Base-by-base conservation (phyloP, 1,140 invertebrate species). In the Drosophila micromelanica region DNA sequence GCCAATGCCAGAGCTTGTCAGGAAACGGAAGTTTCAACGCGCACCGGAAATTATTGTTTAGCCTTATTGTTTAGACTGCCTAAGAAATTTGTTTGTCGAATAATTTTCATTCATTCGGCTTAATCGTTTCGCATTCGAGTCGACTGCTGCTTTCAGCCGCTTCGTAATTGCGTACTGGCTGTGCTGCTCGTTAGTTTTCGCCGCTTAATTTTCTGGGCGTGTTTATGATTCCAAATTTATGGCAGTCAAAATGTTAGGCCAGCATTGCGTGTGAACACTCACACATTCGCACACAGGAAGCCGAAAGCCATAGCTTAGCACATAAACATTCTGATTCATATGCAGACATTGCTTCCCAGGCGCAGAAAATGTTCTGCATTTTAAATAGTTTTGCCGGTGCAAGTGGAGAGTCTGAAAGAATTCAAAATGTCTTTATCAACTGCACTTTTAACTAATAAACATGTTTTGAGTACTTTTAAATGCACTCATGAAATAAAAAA, bases 21-120 rank as follows among this genome's bases (percentile, higher is more conserved):
- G 80, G 82, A 87, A 87, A 55, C 82, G 82, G 82, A 87, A 87
- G 82, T 87, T 87, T 87, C 82, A 87, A 79, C 78, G 82, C 78
- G 63, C 78, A 64, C 72, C 82, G 82, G 82, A 87, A 87, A 87
- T 87, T 87, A 87, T 87, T 87, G 82, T 87, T 87, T 81, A 87
- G 82, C 78, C 68, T 81, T 87, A 87, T 87, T 87, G 82, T 87
- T 87, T 82, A 63, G 82, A 87, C 82, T 87, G 82, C 82, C 79
- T 82, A 82, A 87, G 78, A 87, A 87, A 87, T 87, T 87, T 78
- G 77, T 86, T 85, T 87, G 78, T 52, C 82, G 78, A 87, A 87
- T 87, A 81, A 87, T 87, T 82, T 87, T 77, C 77, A 81, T 80
- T 85, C 64, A 85, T 81, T 80, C 43, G 23, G 57, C 13, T 59